Conservation (phyloP, 2,888 invertebrate species). For the Aphidius colemani region DNA sequence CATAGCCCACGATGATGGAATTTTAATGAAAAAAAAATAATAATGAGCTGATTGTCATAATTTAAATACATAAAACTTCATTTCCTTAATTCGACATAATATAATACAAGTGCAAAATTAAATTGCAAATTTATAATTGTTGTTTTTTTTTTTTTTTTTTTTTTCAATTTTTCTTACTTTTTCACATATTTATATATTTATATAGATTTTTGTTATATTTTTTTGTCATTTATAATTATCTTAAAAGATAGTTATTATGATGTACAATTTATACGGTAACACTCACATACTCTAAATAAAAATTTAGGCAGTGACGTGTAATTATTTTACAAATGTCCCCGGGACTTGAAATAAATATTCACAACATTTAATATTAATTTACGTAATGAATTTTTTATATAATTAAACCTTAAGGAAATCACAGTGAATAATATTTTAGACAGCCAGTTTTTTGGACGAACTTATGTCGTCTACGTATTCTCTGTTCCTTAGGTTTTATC, state of each 20-base stretch:
- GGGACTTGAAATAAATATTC: slow-evolving; percentile 34
- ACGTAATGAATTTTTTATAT: no score
- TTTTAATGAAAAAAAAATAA: no score
- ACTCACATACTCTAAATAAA: slow-evolving; percentile 1
- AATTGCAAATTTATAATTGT: no score
- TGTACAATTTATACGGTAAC: slow-evolving; percentile 17
- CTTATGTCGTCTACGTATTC: not conserved
- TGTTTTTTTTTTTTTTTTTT: no score
- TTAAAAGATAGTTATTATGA: not conserved
- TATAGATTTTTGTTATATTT: slow-evolving; percentile 4
- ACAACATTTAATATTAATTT: slow-evolving; percentile 27
- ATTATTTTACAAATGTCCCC: slow-evolving; percentile 22
- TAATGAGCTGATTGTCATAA: no score
- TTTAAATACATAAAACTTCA: no score
- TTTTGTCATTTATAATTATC: not conserved
- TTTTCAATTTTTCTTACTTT: no score
- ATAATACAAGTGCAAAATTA: no score
- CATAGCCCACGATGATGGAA: no score
- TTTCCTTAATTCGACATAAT: no score
- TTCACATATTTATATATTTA: not conserved
- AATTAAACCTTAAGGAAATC: slow-evolving; percentile 17
- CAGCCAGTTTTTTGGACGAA: slow-evolving; percentile 6
- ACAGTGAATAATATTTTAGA: slow-evolving; percentile 12
- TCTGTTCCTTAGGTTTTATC: no score
- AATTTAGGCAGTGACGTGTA: slow-evolving; percentile 23